Evolutionary conservation across 2,113 vertebrate species (phyloP), one percentile per base, ranked within the genome.

Genomic region (Hypanus sabinus): DNA sequence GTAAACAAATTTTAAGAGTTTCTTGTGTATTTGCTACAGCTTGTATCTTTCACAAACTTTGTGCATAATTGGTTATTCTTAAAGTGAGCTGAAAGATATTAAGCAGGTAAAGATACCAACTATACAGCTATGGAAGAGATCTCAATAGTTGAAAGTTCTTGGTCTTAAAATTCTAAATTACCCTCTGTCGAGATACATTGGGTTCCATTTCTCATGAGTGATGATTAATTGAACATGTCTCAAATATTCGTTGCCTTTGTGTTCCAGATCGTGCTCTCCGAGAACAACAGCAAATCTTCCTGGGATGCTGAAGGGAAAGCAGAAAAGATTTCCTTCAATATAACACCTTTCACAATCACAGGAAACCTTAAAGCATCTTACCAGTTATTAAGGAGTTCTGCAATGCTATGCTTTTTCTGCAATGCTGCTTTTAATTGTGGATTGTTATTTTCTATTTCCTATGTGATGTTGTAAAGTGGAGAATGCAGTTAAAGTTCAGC

Each of bases 211-310:
- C 65, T 30, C 14, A 33, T 90, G 85, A n/a, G 0, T 65, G 60
- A 90, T 65, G 60, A 90, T 90, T 7, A 20, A 65, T 2, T 65
- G 1, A 65, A 90, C 14, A 65, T 90, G 85, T 90, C 14, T 33
- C 85, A 90, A 90, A 65, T 90, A 90, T 65, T 90, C 85, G 33
- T 90, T 90, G 85, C 60, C 85, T 33, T 65, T 65, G 14, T 22
- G 0, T 27, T 90, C 1, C 85, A 90, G 60, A 33, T 90, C 9
- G 27, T 90, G 85, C 18, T 90, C 85, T 65, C 85, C 85, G 33
- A 90, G 85, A 18, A 90, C 12, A 33, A 90, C 60, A 65, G 30
- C 85, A 68, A 8, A 90, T 65, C 85, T 90, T 90, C 85, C 85
- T 65, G 85, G 85, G 60, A 33, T 9, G 30, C 85, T 90, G 60